phyloP scores from a whole-genome alignment of 2,797 vertebrate species.

The Salmo trutta region DNA sequence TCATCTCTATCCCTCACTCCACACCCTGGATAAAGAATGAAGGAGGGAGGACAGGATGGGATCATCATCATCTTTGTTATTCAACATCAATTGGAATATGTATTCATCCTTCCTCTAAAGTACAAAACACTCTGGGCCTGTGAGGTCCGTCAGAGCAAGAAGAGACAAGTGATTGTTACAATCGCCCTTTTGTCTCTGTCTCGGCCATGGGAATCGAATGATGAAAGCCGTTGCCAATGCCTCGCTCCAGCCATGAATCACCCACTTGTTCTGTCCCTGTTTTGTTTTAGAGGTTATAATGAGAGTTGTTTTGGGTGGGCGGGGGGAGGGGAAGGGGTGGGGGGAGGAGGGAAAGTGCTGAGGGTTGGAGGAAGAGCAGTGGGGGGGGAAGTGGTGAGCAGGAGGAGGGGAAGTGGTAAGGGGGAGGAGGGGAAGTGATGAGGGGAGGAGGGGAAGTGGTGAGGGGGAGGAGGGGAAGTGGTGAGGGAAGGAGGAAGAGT shows the following conservation, averaged over 20 bases:
- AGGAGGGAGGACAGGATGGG: neutral
- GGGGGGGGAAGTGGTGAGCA: too few relatives aligned
- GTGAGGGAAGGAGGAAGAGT: too few relatives aligned
- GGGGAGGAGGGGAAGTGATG: too few relatives aligned
- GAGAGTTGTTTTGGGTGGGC: neutral
- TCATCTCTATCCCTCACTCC: neutral
- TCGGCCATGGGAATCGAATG: constrained; percentile 11
- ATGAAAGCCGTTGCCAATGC: constrained; percentile 10
- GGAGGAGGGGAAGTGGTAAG: too few relatives aligned
- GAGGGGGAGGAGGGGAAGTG: too few relatives aligned
- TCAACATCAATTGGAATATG: neutral
- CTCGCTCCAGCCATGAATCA: constrained; percentile 9
- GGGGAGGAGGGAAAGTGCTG: too few relatives aligned
- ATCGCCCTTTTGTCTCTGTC: neutral
- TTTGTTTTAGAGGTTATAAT: neutral
- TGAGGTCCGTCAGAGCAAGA: neutral
- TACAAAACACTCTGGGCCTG: neutral
- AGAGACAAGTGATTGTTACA: constrained; percentile 4
- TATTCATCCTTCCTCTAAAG: neutral
- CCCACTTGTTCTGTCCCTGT: neutral
- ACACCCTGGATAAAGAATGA: neutral
- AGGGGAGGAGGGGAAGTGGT: too few relatives aligned
- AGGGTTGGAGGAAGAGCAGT: too few relatives aligned
- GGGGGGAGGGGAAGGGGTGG: too few relatives aligned
- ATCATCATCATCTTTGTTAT: neutral